Base-by-base conservation (phyloP, 2,797 vertebrate genomes). In the Catamblyrhynchus diadema region DNA sequence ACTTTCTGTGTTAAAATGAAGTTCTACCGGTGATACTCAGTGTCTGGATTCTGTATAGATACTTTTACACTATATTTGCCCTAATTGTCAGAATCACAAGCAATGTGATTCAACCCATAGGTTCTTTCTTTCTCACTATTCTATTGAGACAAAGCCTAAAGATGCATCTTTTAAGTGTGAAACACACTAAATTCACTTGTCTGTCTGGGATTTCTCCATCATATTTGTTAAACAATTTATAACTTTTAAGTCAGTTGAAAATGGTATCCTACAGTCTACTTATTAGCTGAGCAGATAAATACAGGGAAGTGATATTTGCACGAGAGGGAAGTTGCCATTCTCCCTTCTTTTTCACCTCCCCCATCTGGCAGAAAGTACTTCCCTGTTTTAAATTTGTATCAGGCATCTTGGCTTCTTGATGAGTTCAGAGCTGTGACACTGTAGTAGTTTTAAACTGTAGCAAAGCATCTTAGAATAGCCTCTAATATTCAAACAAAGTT, bases 311-410 rank as follows among this genome's bases (percentile, higher is more conserved):
- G 88, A 64, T 94, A 91, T 47, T 73, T 72, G 51, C 73, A 75
- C 70, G 39, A 60, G 37, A 50, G 56, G 60, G 85, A 95, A 94
- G 89, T 91, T 67, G 72, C 47, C 50, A 15, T n/a, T 80, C 23
- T 87, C n/a, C 35, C 30, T 79, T 79, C 14, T 79, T 80, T 73
- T 75, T 82, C 0, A 0, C 57, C 22, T 86, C 22, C 14, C 10
- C 24, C 39, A 57, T 74, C 33, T 83, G 85, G 35, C 75, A 71
- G 64, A 91, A 85, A 47, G 30, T 85, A 94, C 93, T 96, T 96
- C 88, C 90, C 86, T 77, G 14, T 94, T 96, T 85, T 94, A 85
- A 92, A 92, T 85, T 85, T 60, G n/a, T 74, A 35, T 89, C 1
- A 11, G 51, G 62, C 62, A 60, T 78, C 51, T 71, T 90, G 51